Base-by-base conservation (phyloP, 2,797 vertebrate species). In the Natrix natrix region DNA sequence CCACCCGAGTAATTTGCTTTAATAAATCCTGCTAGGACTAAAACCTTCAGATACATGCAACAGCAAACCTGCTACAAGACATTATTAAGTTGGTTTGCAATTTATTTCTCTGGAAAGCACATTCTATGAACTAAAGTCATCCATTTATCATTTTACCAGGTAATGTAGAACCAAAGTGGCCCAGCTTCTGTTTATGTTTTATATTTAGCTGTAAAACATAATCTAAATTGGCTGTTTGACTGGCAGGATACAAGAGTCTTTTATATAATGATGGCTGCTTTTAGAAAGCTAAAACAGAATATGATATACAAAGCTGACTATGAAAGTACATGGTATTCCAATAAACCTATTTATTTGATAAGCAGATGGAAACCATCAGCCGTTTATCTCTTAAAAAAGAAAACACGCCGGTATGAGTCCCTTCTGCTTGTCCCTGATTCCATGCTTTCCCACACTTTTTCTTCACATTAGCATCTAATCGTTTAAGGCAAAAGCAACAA, bases 331-430 rank as follows among this genome's bases (percentile, higher is more conserved):
- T 93, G 88, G 87, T 94, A 95, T 93, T 96, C 94, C 91, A 96
- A 89, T 94, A 96, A 96, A 95, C 89, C 94, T 92, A 96, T 93
- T 96, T 96, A 96, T 96, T 94, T 96, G 95, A 96, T 96, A 97
- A 96, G 95, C 90, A 95, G 94, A 74, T 91, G 69, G 93, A 91
- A 92, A 87, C 92, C 89, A 48, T 52, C 24, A 90, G 94, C 93
- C 52, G 90, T 94, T 96, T 91, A 94, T 96, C 92, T 92, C 48
- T 37, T 37, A 16, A 24, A 92, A 88, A 48, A 48, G 48, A 22
- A 22, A 92, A 93, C 95, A 96, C 92, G 0, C 0, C 57, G 83
- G n/a, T 93, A 93, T 92, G 93, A 88, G 91, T 91, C 92, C 92
- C 94, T 94, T 91, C 91, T 94, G 28, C 96, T 96, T 96, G 93